Conservation (phyloP, 1,140 invertebrate genomes). For the Lepidostoma basale region DNA sequence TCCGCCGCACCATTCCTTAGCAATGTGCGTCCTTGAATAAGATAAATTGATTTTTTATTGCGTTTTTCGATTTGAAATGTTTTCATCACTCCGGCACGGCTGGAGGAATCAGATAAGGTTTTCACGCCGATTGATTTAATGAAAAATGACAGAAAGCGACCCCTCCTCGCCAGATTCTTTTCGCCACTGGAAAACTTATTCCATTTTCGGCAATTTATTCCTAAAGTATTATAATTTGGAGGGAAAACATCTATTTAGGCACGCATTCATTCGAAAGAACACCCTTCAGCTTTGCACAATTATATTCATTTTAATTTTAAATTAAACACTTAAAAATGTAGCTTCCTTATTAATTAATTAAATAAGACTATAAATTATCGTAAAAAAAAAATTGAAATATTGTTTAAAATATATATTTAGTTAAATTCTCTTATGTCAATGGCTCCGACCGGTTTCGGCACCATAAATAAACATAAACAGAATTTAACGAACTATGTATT, state of each 20-base stretch:
- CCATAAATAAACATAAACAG: too few species aligned
- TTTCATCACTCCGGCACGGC: conserved; percentile 24
- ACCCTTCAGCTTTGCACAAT: too few species aligned
- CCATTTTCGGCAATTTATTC: conserved; percentile 33
- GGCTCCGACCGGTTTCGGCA: too few species aligned
- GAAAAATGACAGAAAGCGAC: conserved; percentile 44
- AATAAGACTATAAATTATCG: too few species aligned
- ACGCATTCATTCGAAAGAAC: conserved; percentile 26
- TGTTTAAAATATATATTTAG: too few species aligned
- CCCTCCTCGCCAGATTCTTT: background rate
- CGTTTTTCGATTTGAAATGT: conserved; percentile 35
- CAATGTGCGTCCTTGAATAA: conserved; percentile 37
- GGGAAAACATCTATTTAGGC: conserved; percentile 35
- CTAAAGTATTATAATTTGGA: conserved; percentile 33
- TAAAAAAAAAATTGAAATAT: too few species aligned
- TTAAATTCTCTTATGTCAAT: too few species aligned
- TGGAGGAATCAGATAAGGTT: conserved; percentile 44
- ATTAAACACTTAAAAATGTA: too few species aligned
- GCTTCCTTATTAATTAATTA: too few species aligned
- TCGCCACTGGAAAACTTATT: conserved; percentile 26
- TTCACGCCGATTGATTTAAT: conserved; percentile 46
- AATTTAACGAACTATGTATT: too few species aligned
- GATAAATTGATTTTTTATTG: conserved; percentile 46
- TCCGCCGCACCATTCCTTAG: conserved; percentile 1
- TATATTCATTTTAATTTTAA: too few species aligned